A percentile compares a stretch with the other conserved stretches of the same genome.
These are phyloP conservation scores for human DNA, from an alignment of 2,113 vertebrate species.

Conservation along the genomic window GRCh38 chr4:149057501-149058000, in stretches of 20 bases:
- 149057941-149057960: neutral
- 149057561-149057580: neutral
- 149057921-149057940: neutral
- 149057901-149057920: neutral
- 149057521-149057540: neutral
- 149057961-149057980: neutral
- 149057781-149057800: neutral
- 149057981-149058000: neutral
- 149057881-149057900: neutral
- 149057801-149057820: neutral
- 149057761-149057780: neutral
- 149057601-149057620: neutral
- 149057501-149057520: neutral
- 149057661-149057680: neutral
- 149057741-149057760: conserved; percentile 34
- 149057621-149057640: neutral
- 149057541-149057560: fast-evolving
- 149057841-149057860: neutral
- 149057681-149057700: neutral
- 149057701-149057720: neutral
- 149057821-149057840: neutral
- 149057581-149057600: neutral
- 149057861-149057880: neutral
- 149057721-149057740: neutral
- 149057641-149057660: neutral